Evolutionary conservation across 30 jellyfish, hydroid and myxozoan genomes (phyloP).

Genomic region (Aurelia aurita): DNA sequence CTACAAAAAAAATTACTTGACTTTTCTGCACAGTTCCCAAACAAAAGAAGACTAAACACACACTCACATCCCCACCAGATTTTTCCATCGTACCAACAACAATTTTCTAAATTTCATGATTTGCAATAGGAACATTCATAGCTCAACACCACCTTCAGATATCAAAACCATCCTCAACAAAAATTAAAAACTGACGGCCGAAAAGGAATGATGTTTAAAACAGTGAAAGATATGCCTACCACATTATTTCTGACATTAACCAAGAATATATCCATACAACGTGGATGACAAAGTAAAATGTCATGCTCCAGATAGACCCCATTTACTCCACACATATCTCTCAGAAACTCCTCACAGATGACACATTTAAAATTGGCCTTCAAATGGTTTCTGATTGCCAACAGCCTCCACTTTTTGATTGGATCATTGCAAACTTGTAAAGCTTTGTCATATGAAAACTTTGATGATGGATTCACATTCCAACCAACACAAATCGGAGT

Average conservation of each 20-base stretch:
- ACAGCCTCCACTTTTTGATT: constrained; percentile 12
- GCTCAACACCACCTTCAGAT: no score
- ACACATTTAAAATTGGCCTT: constrained; percentile 8
- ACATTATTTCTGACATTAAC: constrained; percentile 1
- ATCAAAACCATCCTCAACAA: no score
- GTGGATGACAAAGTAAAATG: constrained; percentile 15
- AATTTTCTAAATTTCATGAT: no score
- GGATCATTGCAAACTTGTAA: constrained; percentile 18
- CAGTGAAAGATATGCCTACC: neutral
- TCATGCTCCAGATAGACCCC: constrained; percentile 48
- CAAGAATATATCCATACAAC: constrained; percentile 14
- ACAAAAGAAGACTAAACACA: no score
- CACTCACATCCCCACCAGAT: no score
- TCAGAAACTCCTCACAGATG: constrained; percentile 20
- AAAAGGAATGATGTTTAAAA: no score
- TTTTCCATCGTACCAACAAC: no score
- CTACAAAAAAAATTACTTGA: no score
- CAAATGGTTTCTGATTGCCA: constrained; percentile 18
- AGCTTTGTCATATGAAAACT: constrained; percentile 31
- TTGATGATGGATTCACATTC: constrained; percentile 33
- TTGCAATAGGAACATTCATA: no score
- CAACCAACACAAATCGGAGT: constrained; percentile 44
- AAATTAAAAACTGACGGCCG: no score
- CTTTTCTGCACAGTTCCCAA: no score
- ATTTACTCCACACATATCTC: constrained; percentile 50